Conservation (phyloP, 2,888 invertebrate species). For the Desoria tigrina region DNA sequence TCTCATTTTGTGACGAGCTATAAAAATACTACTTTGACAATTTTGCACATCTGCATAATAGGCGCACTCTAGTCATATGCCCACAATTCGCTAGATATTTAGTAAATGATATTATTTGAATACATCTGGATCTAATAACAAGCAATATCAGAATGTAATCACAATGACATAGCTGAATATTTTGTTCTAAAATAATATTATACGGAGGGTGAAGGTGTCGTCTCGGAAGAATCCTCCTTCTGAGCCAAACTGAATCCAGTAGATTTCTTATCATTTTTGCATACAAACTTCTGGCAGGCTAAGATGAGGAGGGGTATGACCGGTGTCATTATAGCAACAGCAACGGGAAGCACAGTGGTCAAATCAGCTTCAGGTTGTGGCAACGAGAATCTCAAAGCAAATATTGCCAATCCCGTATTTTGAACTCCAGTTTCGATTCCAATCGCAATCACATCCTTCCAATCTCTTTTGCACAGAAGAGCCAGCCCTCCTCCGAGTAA, state of each 20-base stretch:
- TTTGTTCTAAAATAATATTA: too few species aligned
- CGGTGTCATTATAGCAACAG: slow-evolving; percentile 91
- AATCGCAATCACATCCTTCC: slow-evolving; percentile 77
- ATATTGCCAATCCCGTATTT: slow-evolving; percentile 90
- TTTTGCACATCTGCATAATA: too few species aligned
- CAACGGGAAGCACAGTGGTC: slow-evolving; percentile 77
- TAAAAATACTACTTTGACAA: too few species aligned
- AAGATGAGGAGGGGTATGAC: neutral
- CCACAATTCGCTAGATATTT: too few species aligned
- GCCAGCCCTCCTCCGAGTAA: slow-evolving; percentile 68
- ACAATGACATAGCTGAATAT: too few species aligned
- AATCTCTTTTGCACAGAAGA: slow-evolving; percentile 64
- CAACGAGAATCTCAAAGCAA: slow-evolving; percentile 77
- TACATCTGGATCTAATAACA: too few species aligned
- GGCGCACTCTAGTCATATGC: too few species aligned
- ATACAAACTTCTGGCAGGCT: neutral
- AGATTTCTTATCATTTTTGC: neutral
- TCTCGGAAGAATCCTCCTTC: slow-evolving; percentile 5
- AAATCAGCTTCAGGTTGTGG: slow-evolving; percentile 72
- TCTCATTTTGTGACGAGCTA: too few species aligned
- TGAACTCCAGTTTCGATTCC: slow-evolving; percentile 91
- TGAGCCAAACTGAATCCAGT: slow-evolving; percentile 1
- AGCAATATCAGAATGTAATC: too few species aligned
- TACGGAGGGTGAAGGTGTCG: neutral
- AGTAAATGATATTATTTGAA: too few species aligned